Evolutionary conservation across 2,888 invertebrate species (phyloP), one percentile per base, ranked within the genome.

Genomic region (Xylota sylvarum): DNA sequence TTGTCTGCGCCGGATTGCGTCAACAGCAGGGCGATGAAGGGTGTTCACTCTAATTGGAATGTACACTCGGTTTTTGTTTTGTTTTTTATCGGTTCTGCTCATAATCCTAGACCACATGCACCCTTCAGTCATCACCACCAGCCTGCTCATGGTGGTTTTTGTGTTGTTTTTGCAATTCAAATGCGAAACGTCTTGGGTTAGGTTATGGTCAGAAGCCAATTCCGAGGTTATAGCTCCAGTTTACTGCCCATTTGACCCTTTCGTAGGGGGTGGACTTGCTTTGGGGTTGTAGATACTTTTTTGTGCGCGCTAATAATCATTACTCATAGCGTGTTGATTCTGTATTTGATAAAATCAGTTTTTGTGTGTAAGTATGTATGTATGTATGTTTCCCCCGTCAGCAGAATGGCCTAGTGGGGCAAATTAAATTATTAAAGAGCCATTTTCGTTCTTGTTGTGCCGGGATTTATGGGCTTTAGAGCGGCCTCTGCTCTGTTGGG

Each of bases 271-370:
- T 27, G 37, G 37, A n/a, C 14, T 1, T n/a, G 10, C 32, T 23
- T 17, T 32, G 12, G 58, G 12, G 17, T 4, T 2, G n/a, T 23
- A 9, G 55, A 6, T 52, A 14, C 17, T 17, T 58, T 40, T 60
- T 32, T 69, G 52, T 62, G 30, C 27, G 46, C 56, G 35, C 55
- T 85, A 65, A 77, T 81, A 72, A 72, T 72, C 70, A 77, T 81
- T 85, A 37, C 60, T 85, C 70, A 77, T 85, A 65, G 81, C 81
- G 70, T 77, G 81, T 77, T 81, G 81, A 81, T 81, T 69, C 48
- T 48, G 62, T 43, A 40, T 79, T 80, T 72, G 85, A 72, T 72
- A 72, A 76, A 85, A 85, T 67, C 76, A 62, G 43, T 32, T 56
- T 19, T 46, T 67, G 10, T 58, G 23, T 58, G 30, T 46, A 23